phyloP scores from a whole-genome alignment of 2,797 vertebrate genomes.

The Melanotaenia nigrans region DNA sequence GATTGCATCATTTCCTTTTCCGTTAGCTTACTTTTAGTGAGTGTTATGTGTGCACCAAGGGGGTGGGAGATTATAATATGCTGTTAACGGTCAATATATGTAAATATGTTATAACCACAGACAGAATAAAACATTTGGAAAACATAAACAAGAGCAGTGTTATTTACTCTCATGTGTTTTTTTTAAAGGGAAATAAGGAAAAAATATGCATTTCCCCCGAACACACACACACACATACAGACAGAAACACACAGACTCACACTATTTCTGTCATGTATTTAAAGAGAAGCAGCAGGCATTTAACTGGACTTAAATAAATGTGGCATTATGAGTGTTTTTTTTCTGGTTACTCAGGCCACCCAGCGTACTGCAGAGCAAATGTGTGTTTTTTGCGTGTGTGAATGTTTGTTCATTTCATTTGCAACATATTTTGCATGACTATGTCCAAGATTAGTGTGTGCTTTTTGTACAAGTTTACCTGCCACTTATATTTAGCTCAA shows the following conservation, averaged over 20 bases:
- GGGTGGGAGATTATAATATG: background rate
- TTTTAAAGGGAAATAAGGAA: background rate
- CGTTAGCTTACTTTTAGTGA: background rate
- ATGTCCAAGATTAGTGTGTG: slow-evolving; percentile 5
- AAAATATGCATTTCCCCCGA: slow-evolving; percentile 6
- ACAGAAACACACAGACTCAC: background rate
- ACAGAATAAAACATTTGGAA: background rate
- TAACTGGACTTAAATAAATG: slow-evolving; percentile 62
- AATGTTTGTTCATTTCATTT: slow-evolving; percentile 4
- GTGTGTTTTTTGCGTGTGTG: slow-evolving; percentile 3
- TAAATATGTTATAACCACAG: slow-evolving; percentile 2
- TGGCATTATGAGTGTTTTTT: slow-evolving; percentile 64
- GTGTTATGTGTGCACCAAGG: background rate
- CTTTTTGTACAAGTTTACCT: background rate
- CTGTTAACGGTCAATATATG: background rate
- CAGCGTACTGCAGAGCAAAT: slow-evolving; percentile 23
- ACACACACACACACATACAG: background rate
- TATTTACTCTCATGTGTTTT: slow-evolving; percentile 5
- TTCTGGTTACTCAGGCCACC: slow-evolving; percentile 68
- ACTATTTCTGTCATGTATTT: slow-evolving; percentile 58
- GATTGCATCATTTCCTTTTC: background rate
- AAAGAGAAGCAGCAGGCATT: slow-evolving; percentile 55
- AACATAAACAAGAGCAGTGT: slow-evolving; percentile 5
- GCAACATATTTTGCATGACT: background rate
- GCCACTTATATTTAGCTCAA: slow-evolving; percentile 1